Conservation (phyloP, 2,888 invertebrate species). For the Erebia palarica region DNA sequence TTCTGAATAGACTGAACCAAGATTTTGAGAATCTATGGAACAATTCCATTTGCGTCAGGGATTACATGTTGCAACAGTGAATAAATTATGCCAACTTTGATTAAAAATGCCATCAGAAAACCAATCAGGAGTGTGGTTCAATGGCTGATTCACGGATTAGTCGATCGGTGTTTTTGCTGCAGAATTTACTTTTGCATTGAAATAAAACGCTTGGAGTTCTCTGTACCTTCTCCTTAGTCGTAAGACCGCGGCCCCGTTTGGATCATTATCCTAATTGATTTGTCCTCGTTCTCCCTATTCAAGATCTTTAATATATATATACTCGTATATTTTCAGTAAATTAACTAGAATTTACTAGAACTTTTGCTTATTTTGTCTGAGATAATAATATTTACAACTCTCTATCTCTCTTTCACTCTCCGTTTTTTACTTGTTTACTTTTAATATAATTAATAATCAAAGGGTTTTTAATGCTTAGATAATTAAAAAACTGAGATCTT, state of each 20-base stretch:
- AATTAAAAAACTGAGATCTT: no score
- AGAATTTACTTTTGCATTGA: constrained; percentile 16
- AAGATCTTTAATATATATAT: neutral
- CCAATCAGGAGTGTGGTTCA: constrained; percentile 19
- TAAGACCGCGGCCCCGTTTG: neutral
- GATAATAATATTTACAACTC: no score
- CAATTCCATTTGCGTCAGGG: neutral
- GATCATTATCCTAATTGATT: neutral
- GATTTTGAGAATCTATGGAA: neutral
- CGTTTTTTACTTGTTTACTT: no score
- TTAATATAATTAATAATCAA: no score
- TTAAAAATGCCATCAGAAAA: constrained; percentile 27
- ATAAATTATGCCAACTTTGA: constrained; percentile 19
- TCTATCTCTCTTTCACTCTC: no score
- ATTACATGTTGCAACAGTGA: constrained; percentile 2
- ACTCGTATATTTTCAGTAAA: no score
- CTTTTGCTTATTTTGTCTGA: no score
- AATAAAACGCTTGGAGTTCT: constrained; percentile 5
- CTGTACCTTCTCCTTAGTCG: neutral
- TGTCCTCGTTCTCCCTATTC: neutral
- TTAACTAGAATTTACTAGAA: no score
- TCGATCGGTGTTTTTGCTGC: constrained; percentile 3
- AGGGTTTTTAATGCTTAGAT: no score
- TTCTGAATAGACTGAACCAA: neutral
- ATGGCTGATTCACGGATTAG: constrained; percentile 20